These are phyloP conservation scores for Liolophura sinensis DNA, from an alignment of 1,140 invertebrate genomes.

Conservation along the genomic window DNA sequence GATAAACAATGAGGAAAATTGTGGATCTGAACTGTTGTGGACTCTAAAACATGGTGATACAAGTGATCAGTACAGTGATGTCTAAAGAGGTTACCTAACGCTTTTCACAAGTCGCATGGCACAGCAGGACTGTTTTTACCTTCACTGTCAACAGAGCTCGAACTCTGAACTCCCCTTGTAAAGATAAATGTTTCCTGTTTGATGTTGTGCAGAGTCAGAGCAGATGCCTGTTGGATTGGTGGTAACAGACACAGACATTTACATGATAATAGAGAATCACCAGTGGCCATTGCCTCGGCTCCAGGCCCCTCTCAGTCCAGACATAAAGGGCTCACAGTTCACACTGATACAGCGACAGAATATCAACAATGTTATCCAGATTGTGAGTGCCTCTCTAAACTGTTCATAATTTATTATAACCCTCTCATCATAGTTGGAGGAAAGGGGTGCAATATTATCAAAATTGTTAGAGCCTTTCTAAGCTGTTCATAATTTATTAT, in stretches of 20 bases:
- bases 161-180: too few species aligned
- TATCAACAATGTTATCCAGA: conserved; percentile 48
- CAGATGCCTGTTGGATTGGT: conserved; percentile 30
- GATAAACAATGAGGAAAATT: too few species aligned
- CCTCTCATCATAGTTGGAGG: neutral
- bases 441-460: neutral
- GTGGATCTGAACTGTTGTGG: too few species aligned
- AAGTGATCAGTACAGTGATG: too few species aligned
- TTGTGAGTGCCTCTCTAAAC: conserved; percentile 40
- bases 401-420: too few species aligned
- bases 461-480: neutral
- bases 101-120: too few species aligned
- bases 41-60: too few species aligned
- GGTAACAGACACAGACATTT: conserved; percentile 31
- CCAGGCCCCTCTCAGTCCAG: conserved; percentile 37
- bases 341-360: conserved; percentile 40
- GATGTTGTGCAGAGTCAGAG: neutral
- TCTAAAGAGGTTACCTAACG: too few species aligned
- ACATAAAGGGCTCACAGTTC: conserved; percentile 43
- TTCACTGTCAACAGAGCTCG: too few species aligned
- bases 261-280: conserved; percentile 42
- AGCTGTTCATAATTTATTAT: too few species aligned
- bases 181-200: too few species aligned
- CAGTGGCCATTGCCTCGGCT: conserved; percentile 52
- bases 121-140: too few species aligned